Conservation (phyloP, 2,113 vertebrate genomes). For the Vulpes lagopus region DNA sequence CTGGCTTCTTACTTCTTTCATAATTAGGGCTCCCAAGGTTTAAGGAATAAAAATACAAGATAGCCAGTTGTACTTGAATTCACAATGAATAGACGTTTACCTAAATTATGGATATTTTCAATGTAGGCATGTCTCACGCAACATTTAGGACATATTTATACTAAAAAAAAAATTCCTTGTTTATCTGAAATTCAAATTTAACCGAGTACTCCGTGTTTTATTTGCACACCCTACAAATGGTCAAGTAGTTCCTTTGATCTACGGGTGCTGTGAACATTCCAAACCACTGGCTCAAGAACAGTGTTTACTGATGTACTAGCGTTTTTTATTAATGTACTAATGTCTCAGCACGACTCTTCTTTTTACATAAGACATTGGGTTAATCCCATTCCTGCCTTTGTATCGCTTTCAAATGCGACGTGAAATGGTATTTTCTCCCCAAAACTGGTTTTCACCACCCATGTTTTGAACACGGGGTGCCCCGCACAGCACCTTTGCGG, state of each 20-base stretch:
- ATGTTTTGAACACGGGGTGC: background rate
- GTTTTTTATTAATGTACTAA: slow-evolving; percentile 41
- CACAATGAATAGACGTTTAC: background rate
- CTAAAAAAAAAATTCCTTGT: background rate
- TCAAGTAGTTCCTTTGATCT: background rate
- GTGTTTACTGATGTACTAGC: background rate
- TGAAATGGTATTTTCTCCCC: background rate
- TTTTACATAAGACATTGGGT: background rate
- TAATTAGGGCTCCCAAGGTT: background rate
- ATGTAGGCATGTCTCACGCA: background rate
- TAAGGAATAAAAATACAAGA: background rate
- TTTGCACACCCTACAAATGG: background rate
- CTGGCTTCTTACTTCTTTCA: background rate
- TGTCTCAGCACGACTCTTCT: background rate
- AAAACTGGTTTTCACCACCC: background rate
- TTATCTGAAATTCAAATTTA: slow-evolving; percentile 20
- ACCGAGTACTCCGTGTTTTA: background rate
- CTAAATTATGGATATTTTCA: slow-evolving; percentile 14
- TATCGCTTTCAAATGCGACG: slow-evolving; percentile 5
- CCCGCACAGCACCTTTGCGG: background rate
- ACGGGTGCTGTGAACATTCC: background rate
- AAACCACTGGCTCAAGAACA: slow-evolving; percentile 24
- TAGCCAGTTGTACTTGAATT: slow-evolving; percentile 3
- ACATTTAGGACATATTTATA: background rate
- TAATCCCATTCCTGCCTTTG: background rate